Base-by-base conservation (phyloP, 1,140 invertebrate species). In the Proctacanthus coquilletti region DNA sequence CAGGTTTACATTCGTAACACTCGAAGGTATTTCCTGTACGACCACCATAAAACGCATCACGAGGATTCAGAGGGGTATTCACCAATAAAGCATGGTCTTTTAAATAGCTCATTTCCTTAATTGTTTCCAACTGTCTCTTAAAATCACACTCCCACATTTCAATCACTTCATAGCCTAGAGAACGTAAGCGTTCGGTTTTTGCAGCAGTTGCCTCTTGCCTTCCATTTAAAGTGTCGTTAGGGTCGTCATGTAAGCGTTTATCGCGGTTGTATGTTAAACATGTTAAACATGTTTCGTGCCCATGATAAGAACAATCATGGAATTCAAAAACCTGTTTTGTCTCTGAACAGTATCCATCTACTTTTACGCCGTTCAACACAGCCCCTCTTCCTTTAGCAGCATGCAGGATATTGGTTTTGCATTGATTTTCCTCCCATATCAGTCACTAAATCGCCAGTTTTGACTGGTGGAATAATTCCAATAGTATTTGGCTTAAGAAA, bases 1-100 rank as follows among this genome's bases (percentile, higher is more conserved):
- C 29, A 15, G 42, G 29, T 17, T 39, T 29, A 11, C 31, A 34
- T 42, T 52, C 46, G 36, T 53, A 47, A 31, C 51, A 48, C 6
- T 44, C 37, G 9, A 42, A 41, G 19, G 45, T 48, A 31, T 52
- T 56, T 43, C 50, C 53, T 19, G 53, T 57, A 13, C 52, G 31
- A 9, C 59, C 59, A 30, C 56, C 53, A 42, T 44, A 57, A 32
- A 60, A 53, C 15, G 41, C 38, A 23, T 60, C 49, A 23, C 51
- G 27, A 20, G 44, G 44, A 18, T 40, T 32, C 8, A 44, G 21
- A 2, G 39, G 39, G n/a, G n/a, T n/a, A n/a, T n/a, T n/a, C n/a
- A n/a, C n/a, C n/a, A n/a, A n/a, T n/a, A n/a, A n/a, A n/a, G n/a
- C n/a, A n/a, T 32, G 21, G 15, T n/a, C 17, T 14, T 15, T 13